These are phyloP conservation scores for Anguilla pacifica DNA, from an alignment of 2,797 vertebrate species.

Conservation along the genomic window DNA sequence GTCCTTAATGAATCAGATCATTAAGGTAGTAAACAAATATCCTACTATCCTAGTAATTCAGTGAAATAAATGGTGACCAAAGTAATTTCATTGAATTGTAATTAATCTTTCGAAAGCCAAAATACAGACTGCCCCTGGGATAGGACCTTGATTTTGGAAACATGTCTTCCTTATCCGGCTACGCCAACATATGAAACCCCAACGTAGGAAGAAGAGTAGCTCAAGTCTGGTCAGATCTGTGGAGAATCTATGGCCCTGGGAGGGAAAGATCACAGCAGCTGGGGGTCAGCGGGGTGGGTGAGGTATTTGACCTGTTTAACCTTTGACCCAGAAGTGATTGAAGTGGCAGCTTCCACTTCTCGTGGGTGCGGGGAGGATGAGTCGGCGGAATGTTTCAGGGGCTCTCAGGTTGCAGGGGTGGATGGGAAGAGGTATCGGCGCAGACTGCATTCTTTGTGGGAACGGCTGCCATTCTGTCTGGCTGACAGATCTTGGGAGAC, in stretches of 20 bases:
- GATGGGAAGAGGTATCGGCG: slow-evolving; percentile 51
- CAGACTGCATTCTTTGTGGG: slow-evolving; percentile 70
- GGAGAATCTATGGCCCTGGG: slow-evolving; percentile 70
- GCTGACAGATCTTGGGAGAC: slow-evolving; percentile 61
- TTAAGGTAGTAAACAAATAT: too few species aligned
- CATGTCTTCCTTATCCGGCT: background rate
- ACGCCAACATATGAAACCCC: background rate
- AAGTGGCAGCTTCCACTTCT: slow-evolving; percentile 72
- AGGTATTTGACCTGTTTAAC: slow-evolving; percentile 77
- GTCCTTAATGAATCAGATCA: too few species aligned
- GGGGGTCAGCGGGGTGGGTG: slow-evolving; percentile 58
- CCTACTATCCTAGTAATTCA: too few species aligned
- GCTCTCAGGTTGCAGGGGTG: slow-evolving; percentile 71
- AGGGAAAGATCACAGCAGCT: slow-evolving; percentile 68
- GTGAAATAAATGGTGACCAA: too few species aligned
- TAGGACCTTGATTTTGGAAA: background rate
- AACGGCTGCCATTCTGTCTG: slow-evolving; percentile 68
- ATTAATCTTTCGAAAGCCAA: background rate
- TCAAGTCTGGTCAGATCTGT: slow-evolving; percentile 38
- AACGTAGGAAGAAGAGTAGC: background rate
- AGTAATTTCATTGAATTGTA: too few species aligned
- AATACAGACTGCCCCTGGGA: background rate
- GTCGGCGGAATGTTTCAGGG: slow-evolving; percentile 68
- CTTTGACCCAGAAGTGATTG: slow-evolving; percentile 73
- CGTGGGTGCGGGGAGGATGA: slow-evolving; percentile 69